Percentiles rank a stretch among this genome's conserved stretches.
Conservation (phyloP, 2,113 vertebrate genomes). For the Scophthalmus maximus region DNA sequence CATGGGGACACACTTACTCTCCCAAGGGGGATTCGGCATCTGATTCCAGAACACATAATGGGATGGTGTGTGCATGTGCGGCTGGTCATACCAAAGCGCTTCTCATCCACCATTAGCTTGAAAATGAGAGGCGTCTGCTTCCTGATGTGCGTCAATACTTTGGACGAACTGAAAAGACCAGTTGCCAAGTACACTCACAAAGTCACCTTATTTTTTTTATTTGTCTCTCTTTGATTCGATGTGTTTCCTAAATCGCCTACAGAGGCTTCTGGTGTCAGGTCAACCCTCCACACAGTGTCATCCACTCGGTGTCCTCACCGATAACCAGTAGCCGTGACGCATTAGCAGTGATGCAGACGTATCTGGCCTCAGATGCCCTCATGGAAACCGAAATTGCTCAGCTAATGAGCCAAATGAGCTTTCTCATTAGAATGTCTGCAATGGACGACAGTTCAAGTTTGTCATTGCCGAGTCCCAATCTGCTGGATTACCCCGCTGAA, state of each 20-base stretch:
- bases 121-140: constrained; percentile 66
- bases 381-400: constrained; percentile 28
- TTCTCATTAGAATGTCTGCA: constrained; percentile 41
- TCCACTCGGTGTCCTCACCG: background rate
- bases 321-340: background rate
- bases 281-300: no score
- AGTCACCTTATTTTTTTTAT: constrained; percentile 28
- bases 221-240: constrained; percentile 33
- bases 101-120: constrained; percentile 64
- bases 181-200: constrained; percentile 17
- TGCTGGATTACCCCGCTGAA: constrained; percentile 22
- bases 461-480: constrained; percentile 28
- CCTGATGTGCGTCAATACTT: constrained; percentile 32
- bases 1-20: constrained; percentile 70
- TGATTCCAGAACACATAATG: constrained; percentile 66
- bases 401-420: constrained; percentile 51
- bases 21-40: constrained; percentile 66
- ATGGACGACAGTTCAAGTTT: constrained; percentile 19
- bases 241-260: background rate
- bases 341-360: constrained; percentile 11
- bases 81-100: constrained; percentile 54
- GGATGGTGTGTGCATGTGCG: constrained; percentile 49
- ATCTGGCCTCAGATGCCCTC: constrained; percentile 38
- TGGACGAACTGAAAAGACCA: constrained; percentile 13
- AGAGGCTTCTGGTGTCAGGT: no score